A percentile compares a stretch with the other conserved stretches of the same genome.
phyloP scores from a whole-genome alignment of 1,140 invertebrate species.

The Harpegnathos saltator region DNA sequence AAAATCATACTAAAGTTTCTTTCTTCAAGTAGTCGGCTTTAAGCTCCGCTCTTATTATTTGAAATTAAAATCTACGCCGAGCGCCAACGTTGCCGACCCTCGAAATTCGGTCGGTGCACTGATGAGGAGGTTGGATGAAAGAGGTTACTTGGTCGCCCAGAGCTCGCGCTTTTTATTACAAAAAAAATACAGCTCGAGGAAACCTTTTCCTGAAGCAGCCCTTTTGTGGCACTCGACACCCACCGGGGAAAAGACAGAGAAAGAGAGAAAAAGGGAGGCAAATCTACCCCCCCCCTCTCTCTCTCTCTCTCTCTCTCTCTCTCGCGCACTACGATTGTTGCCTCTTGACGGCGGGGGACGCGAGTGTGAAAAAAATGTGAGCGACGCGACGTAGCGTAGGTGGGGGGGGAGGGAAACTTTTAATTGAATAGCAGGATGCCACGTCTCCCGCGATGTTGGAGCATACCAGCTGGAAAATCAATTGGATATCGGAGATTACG shows the following conservation, averaged over 20 bases:
- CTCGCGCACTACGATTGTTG: slow-evolving; percentile 74
- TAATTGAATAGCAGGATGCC: slow-evolving; percentile 82
- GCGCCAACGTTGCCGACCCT: slow-evolving; percentile 18
- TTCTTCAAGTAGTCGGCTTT: slow-evolving; percentile 36
- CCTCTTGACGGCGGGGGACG: slow-evolving; percentile 71
- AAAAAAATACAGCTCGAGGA: slow-evolving; percentile 59
- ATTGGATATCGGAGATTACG: slow-evolving; percentile 83
- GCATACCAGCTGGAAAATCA: slow-evolving; percentile 83
- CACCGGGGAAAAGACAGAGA: slow-evolving; percentile 50
- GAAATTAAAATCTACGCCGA: slow-evolving; percentile 48
- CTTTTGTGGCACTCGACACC: slow-evolving; percentile 72
- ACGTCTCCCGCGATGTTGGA: slow-evolving; percentile 78
- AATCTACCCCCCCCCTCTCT: not conserved
- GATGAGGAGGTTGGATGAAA: slow-evolving; percentile 50
- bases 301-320: slow-evolving; percentile 25
- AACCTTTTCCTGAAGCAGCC: slow-evolving; percentile 66
- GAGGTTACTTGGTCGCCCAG: slow-evolving; percentile 54
- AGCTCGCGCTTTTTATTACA: slow-evolving; percentile 61
- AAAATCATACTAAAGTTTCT: slow-evolving; percentile 57
- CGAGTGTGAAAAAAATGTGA: slow-evolving; percentile 67
- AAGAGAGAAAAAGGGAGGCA: not conserved
- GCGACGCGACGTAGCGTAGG: slow-evolving; percentile 42
- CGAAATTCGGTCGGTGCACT: slow-evolving; percentile 50
- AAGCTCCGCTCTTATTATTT: slow-evolving; percentile 49
- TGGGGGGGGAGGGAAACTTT: slow-evolving; percentile 77